Evolutionary conservation across 2,888 invertebrate genomes (phyloP).

Genomic region (Lithophane ornitopus): DNA sequence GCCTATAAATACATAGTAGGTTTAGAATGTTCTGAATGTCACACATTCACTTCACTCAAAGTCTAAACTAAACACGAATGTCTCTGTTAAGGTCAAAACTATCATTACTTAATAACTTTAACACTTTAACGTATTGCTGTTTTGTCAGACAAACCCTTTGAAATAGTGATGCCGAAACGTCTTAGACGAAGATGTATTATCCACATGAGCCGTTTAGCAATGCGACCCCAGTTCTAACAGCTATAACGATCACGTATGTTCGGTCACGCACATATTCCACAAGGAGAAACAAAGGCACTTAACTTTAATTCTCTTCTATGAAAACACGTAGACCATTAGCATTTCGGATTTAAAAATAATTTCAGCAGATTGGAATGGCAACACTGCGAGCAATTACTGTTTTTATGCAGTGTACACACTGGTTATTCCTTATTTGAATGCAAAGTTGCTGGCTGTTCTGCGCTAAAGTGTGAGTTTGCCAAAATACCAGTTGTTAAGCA

Average conservation of each 20-base stretch:
- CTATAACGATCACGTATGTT: slow-evolving; percentile 21
- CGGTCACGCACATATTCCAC: slow-evolving; percentile 37
- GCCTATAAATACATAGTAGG: not conserved
- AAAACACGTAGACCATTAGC: slow-evolving; percentile 34
- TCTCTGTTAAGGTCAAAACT: slow-evolving; percentile 42
- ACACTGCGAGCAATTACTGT: slow-evolving; percentile 14
- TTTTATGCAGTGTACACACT: slow-evolving; percentile 32
- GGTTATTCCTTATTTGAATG: slow-evolving; percentile 27
- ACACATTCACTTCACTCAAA: slow-evolving; percentile 48
- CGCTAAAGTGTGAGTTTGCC: slow-evolving; percentile 35
- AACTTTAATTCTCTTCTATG: slow-evolving; percentile 37
- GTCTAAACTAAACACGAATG: slow-evolving; percentile 17
- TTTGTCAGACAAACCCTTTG: slow-evolving; percentile 35
- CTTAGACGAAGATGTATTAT: slow-evolving; percentile 48
- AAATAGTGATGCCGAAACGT: slow-evolving; percentile 40
- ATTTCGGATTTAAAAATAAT: slow-evolving; percentile 38
- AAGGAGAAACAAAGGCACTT: slow-evolving; percentile 15
- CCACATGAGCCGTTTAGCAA: slow-evolving; percentile 36
- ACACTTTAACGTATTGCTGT: slow-evolving; percentile 16
- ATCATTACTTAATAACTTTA: slow-evolving; percentile 40
- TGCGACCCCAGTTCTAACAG: slow-evolving; percentile 27
- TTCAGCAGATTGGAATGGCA: slow-evolving; percentile 29
- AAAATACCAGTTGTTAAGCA: slow-evolving; percentile 54
- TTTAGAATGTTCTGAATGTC: slow-evolving; percentile 27
- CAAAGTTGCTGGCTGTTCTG: slow-evolving; percentile 20